Base-by-base conservation (phyloP, 2,888 invertebrate species). In the Troglohyphantes excavatus region DNA sequence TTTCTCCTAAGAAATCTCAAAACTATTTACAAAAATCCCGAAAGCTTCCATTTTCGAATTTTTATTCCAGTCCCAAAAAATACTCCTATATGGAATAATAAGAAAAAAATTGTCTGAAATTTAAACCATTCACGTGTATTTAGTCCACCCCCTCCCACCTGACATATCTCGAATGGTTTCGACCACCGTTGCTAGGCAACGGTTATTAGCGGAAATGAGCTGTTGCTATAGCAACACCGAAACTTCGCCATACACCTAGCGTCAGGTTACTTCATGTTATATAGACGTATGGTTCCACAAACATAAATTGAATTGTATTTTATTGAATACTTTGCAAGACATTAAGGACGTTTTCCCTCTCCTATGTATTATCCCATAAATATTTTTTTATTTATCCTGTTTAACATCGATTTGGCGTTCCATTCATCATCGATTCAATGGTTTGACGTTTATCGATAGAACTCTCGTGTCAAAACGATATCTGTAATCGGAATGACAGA, bases 321-420 rank as follows among this genome's bases (percentile, higher is more conserved):
- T 82, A 89, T 89, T 89, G 88, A 89, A 82, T 89, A 89, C 82
- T 83, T 89, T 89, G 68, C 82, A 26, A 89, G 88, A 83, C 82
- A 89, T 89, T 89, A 89, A 76, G 59, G 82, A 70, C 68, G 43
- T 76, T 82, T 89, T 88, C 59, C 73, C 72, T 81, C 63, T 73
- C 78, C 68, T 27, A 68, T 59, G 59, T 68, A 53, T 72, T 61
- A 21, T 26, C 43, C 68, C 68, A 23, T 53, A n/a, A 59, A 27
- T 68, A 67, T 67, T 79, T 65, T 67, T 82, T 61, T 63, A 29
- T 72, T n/a, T 65, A 29, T 63, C 43, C 53, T 79, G 63, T 81
- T 76, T 76, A 76, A 61, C 82, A 89, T 89, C 88, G 88, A 89
- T 89, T 89, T 89, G 53, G 76, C 43, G 65, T 75, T 46, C 63